A percentile compares a stretch with the other conserved stretches of the same genome.
phyloP scores from a whole-genome alignment of 2,888 invertebrate species.

The Atethmia centrago region DNA sequence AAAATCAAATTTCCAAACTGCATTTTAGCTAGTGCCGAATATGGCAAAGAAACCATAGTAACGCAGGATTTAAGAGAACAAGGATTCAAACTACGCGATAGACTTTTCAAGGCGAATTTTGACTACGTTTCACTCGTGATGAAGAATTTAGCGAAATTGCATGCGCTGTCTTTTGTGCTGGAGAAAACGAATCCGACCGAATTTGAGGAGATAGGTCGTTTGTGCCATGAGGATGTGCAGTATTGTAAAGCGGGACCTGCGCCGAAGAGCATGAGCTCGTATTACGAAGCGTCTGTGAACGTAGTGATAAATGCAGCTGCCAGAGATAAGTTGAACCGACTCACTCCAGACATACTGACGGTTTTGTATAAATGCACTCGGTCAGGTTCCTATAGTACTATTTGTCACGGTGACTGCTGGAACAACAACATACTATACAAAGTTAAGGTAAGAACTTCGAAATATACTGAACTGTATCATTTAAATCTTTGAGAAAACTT shows the following conservation, averaged over 20 bases:
- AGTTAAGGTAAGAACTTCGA: conserved; percentile 72
- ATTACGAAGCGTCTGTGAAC: conserved; percentile 77
- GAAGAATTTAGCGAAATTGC: conserved; percentile 82
- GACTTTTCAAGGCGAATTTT: conserved; percentile 74
- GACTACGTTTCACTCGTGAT: conserved; percentile 75
- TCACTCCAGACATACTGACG: conserved; percentile 72
- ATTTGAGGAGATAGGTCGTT: conserved; percentile 73
- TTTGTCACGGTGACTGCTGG: conserved; percentile 86
- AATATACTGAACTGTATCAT: neutral
- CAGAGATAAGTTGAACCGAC: conserved; percentile 72
- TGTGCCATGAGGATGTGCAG: conserved; percentile 76
- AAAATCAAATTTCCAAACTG: conserved; percentile 82
- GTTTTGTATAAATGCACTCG: conserved; percentile 77
- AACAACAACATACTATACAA: conserved; percentile 80
- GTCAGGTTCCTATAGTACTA: conserved; percentile 70
- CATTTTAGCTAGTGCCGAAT: conserved; percentile 73
- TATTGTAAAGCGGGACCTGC: conserved; percentile 75
- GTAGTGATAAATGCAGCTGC: conserved; percentile 72
- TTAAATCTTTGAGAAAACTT: too few species aligned
- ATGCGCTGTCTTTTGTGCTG: conserved; percentile 79
- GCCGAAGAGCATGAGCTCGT: conserved; percentile 74
- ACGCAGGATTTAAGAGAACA: conserved; percentile 61
- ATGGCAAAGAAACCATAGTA: conserved; percentile 77
- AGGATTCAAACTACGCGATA: conserved; percentile 69
- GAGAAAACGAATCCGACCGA: conserved; percentile 71